Percentiles rank a stretch among this genome's conserved stretches.
These are phyloP conservation scores for Podarcis lilfordi DNA, from an alignment of 2,797 vertebrate species.

Conservation along the genomic window DNA sequence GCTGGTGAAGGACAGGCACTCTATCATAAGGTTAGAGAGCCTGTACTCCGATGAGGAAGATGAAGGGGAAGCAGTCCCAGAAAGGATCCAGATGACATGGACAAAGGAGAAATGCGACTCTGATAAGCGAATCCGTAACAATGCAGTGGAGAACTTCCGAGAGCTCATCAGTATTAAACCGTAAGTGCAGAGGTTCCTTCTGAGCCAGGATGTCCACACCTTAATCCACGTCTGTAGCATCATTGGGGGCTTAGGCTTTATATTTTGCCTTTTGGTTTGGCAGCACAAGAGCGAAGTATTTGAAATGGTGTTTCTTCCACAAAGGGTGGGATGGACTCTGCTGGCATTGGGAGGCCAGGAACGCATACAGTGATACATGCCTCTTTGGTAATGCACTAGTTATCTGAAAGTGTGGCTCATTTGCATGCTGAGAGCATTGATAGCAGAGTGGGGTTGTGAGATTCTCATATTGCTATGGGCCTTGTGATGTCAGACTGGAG, in stretches of 20 bases:
- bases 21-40: slow-evolving; percentile 91
- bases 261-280: neutral
- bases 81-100: slow-evolving; percentile 98
- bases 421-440: neutral
- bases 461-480: neutral
- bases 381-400: neutral
- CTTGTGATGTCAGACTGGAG: neutral
- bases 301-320: neutral
- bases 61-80: slow-evolving; percentile 81
- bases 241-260: neutral
- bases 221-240: neutral
- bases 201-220: neutral
- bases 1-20: slow-evolving; percentile 96
- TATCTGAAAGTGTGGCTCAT: neutral
- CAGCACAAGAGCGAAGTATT: neutral
- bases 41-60: slow-evolving; percentile 96
- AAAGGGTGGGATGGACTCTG: neutral
- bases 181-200: slow-evolving; percentile 78
- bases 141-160: slow-evolving; percentile 89
- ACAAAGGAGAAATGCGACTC: slow-evolving; percentile 89
- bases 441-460: neutral
- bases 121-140: slow-evolving; percentile 85
- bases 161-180: slow-evolving; percentile 97
- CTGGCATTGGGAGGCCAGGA: neutral
- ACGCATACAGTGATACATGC: neutral